Evolutionary conservation across 2,113 vertebrate species (phyloP).

Genomic region (Glaucidium brasilianum): DNA sequence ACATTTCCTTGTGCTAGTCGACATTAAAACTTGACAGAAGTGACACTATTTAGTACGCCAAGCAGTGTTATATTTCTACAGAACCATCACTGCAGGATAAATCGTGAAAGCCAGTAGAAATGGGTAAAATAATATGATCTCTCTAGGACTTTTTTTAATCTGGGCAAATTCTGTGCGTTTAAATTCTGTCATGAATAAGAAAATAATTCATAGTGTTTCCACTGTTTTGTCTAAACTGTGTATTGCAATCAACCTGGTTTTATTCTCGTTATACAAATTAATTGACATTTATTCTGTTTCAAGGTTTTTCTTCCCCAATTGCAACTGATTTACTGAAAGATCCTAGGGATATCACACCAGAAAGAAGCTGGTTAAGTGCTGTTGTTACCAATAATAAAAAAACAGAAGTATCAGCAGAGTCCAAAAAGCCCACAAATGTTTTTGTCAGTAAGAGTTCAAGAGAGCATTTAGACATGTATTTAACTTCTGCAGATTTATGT

Average conservation of each 20-base stretch:
- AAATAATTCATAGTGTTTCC: not conserved
- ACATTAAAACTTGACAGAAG: slow-evolving; percentile 40
- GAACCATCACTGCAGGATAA: not conserved
- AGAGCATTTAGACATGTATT: not conserved
- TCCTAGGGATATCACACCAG: not conserved
- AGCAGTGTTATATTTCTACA: not conserved
- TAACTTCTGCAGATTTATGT: not conserved
- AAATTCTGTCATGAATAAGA: not conserved
- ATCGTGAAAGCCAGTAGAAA: not conserved
- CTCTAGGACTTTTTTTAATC: not conserved
- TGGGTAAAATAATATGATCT: not conserved
- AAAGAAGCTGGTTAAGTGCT: not conserved
- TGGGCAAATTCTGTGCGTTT: not conserved
- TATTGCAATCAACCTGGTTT: not conserved
- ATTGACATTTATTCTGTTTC: not conserved
- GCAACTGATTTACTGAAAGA: not conserved
- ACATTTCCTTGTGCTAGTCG: slow-evolving; percentile 40
- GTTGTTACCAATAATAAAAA: not conserved
- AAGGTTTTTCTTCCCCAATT: not conserved
- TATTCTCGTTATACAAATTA: not conserved
- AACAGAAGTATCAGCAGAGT: not conserved
- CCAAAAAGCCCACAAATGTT: not conserved
- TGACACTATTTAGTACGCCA: not conserved
- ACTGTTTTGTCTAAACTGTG: not conserved
- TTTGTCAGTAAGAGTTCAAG: not conserved